These are phyloP conservation scores for Vulpes ferrilata DNA, from an alignment of 2,113 vertebrate species.

Conservation along the genomic window DNA sequence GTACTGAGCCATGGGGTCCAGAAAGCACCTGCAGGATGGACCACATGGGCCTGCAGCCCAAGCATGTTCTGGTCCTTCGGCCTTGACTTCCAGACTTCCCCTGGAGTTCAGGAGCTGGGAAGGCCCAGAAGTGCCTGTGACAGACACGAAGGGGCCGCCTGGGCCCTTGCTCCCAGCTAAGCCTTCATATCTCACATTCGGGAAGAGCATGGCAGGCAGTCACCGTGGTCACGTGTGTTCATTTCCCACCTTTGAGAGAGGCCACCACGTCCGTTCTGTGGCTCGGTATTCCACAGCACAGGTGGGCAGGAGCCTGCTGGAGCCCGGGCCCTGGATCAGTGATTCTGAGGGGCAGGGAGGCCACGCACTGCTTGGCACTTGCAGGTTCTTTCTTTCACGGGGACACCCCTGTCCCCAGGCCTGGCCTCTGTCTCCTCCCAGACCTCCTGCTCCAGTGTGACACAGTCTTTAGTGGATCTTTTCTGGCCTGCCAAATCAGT, in stretches of 20 bases:
- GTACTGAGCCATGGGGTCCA: background rate
- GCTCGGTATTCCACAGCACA: background rate
- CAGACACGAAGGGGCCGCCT: background rate
- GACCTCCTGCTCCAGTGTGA: constrained; percentile 60
- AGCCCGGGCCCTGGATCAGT: background rate
- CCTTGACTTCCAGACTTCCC: background rate
- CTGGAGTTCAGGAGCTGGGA: background rate
- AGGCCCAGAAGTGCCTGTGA: background rate
- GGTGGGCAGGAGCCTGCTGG: background rate
- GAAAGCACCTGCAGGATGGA: background rate
- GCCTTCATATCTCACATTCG: background rate
- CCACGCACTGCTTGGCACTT: fast-evolving
- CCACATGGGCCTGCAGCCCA: fast-evolving
- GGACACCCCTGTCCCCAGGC: constrained; percentile 28
- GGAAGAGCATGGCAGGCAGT: background rate
- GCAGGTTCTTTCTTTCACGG: constrained; percentile 35
- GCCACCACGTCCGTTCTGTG: fast-evolving
- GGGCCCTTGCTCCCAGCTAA: background rate
- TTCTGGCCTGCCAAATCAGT: background rate
- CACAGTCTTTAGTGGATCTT: constrained; percentile 12
- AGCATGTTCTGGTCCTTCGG: background rate
- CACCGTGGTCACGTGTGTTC: background rate
- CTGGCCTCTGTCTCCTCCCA: background rate
- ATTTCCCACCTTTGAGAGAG: background rate
- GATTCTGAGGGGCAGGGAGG: background rate